phyloP scores from a whole-genome alignment of 2,113 vertebrate genomes.

The Hydrolagus affinis region DNA sequence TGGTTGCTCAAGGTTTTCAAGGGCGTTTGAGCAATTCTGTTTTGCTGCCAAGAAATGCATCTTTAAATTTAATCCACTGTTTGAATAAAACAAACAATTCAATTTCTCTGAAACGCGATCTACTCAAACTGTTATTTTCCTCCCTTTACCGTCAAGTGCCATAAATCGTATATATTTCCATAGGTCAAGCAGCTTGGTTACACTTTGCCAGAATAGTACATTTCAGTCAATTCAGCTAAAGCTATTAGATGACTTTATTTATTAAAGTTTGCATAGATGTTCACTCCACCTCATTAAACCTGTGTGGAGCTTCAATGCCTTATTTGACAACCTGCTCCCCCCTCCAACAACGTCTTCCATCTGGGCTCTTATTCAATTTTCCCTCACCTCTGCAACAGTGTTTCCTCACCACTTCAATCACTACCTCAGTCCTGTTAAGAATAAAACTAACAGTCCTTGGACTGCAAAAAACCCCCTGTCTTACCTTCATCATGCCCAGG shows the following conservation, averaged over 20 bases:
- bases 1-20: not conserved
- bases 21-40: not conserved
- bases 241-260: not conserved
- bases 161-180: not conserved
- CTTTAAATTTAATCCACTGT: not conserved
- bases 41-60: not conserved
- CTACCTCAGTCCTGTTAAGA: too few relatives aligned
- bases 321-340: too few relatives aligned
- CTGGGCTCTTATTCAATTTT: too few relatives aligned
- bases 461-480: too few relatives aligned
- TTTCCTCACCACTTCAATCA: too few relatives aligned
- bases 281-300: too few relatives aligned
- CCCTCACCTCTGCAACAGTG: too few relatives aligned
- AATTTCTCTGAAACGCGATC: not conserved
- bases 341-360: too few relatives aligned
- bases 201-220: not conserved
- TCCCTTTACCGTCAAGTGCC: not conserved
- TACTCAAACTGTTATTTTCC: not conserved
- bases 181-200: not conserved
- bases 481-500: too few relatives aligned
- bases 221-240: not conserved
- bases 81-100: constrained; percentile 6
- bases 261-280: too few relatives aligned
- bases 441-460: too few relatives aligned
- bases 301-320: too few relatives aligned